A percentile compares a stretch with the other conserved stretches of the same genome.
These are phyloP conservation scores for Zaprionus ghesquierei DNA, from an alignment of 1,140 invertebrate species.

Conservation along the genomic window DNA sequence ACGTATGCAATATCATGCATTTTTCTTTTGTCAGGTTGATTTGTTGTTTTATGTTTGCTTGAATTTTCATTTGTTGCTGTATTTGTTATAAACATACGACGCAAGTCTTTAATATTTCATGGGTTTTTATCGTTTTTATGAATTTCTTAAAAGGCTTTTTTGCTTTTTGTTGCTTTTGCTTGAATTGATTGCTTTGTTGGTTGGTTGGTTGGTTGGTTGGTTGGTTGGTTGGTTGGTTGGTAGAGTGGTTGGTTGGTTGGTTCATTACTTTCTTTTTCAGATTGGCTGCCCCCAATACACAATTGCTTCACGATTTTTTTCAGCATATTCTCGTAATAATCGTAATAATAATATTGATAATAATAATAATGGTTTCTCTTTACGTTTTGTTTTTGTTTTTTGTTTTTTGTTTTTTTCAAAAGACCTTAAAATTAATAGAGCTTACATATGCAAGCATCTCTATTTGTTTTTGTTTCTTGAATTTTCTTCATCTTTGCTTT, in stretches of 20 bases:
- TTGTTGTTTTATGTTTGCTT: neutral
- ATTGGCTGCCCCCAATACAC: slow-evolving; percentile 83
- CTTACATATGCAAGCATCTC: slow-evolving; percentile 39
- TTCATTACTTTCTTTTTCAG: slow-evolving; percentile 71
- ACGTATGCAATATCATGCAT: slow-evolving; percentile 22
- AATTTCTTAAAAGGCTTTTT: neutral
- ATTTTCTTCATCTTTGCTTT: slow-evolving; percentile 42
- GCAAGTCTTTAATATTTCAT: slow-evolving; percentile 12
- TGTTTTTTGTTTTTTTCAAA: slow-evolving; percentile 41
- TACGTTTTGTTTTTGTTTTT: slow-evolving; percentile 36
- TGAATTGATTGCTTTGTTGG: slow-evolving; percentile 26
- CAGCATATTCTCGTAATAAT: slow-evolving; percentile 79
- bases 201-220: slow-evolving; percentile 45
- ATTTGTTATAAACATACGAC: slow-evolving; percentile 5
- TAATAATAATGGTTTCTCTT: slow-evolving; percentile 63
- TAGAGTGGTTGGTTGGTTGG: slow-evolving; percentile 46
- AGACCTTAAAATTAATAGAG: slow-evolving; percentile 62
- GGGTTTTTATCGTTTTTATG: slow-evolving; percentile 4
- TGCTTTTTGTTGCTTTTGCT: slow-evolving; percentile 1
- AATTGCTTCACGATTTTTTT: slow-evolving; percentile 83
- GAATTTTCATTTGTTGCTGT: neutral
- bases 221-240: slow-evolving; percentile 43
- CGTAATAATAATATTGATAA: slow-evolving; percentile 67
- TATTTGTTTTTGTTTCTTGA: slow-evolving; percentile 14
- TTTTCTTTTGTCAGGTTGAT: slow-evolving; percentile 8